Conservation (phyloP, 1,140 invertebrate genomes). For the Oedothorax gibbosus region DNA sequence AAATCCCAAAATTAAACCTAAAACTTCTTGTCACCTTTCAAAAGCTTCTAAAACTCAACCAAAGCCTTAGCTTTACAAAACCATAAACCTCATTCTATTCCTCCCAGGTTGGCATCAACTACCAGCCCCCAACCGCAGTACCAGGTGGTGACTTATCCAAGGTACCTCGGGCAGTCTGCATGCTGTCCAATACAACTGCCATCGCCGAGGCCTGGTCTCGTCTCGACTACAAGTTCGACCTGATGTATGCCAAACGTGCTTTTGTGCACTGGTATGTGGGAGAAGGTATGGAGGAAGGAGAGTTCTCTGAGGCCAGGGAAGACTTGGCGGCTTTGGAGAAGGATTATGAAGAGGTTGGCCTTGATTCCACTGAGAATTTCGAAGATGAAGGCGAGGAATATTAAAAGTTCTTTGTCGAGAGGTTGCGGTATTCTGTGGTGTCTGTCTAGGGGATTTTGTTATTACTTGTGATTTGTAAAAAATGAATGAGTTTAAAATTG, state of each 20-base stretch:
- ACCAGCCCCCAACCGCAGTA: constrained; percentile 75
- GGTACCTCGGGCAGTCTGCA: constrained; percentile 76
- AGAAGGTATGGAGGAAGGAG: constrained; percentile 83
- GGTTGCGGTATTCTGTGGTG: no score
- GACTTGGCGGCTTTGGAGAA: constrained; percentile 77
- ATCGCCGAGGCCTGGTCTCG: constrained; percentile 83
- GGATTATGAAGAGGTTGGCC: constrained; percentile 77
- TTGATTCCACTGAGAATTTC: constrained; percentile 70
- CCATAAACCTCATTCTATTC: not conserved
- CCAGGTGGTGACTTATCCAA: constrained; percentile 77
- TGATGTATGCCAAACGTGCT: constrained; percentile 84
- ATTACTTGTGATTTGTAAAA: no score
- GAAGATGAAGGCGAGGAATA: constrained; percentile 70
- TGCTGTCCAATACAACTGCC: constrained; percentile 86
- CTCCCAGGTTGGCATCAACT: constrained; percentile 78
- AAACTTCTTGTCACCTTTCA: no score
- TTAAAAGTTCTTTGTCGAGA: constrained; percentile 33
- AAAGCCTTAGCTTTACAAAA: not conserved
- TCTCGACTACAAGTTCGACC: constrained; percentile 84
- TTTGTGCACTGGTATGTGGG: constrained; percentile 83
- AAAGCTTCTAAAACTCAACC: no score
- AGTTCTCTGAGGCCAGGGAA: constrained; percentile 80
- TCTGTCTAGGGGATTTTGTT: no score
- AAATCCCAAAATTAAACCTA: no score
- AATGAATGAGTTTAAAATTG: no score